A percentile compares a stretch with the other conserved stretches of the same genome.
Evolutionary conservation across 64 coral and sea anemone species (phyloP).

Genomic region (Stylophora pistillata): DNA sequence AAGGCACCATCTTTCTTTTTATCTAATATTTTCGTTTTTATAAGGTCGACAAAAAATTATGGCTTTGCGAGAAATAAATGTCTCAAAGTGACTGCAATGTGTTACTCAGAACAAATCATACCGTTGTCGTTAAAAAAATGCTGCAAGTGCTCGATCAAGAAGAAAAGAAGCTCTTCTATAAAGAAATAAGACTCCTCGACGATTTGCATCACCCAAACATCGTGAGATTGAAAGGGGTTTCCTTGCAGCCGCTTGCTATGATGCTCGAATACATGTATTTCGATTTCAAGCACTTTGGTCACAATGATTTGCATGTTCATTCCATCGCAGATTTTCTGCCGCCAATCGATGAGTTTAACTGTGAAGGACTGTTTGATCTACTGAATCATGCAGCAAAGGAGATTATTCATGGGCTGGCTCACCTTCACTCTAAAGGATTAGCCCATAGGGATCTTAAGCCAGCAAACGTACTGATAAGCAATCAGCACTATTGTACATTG

Average conservation of each 20-base stretch:
- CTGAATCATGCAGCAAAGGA: conserved; percentile 41
- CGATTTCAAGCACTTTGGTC: too few species aligned
- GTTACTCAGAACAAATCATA: too few species aligned
- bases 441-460: conserved; percentile 80
- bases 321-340: too few species aligned
- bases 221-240: conserved; percentile 4
- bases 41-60: too few species aligned
- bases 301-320: too few species aligned
- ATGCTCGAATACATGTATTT: conserved; percentile 24
- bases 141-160: conserved; percentile 9
- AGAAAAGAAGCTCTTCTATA: conserved; percentile 21
- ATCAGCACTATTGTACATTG: conserved; percentile 68
- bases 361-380: background rate
- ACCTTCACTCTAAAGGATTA: conserved; percentile 40
- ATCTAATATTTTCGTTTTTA: too few species aligned
- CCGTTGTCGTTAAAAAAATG: conserved; percentile 21
- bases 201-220: background rate
- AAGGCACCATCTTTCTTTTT: too few species aligned
- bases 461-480: conserved; percentile 70
- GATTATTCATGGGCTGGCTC: conserved; percentile 26
- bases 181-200: conserved; percentile 37
- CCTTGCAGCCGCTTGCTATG: conserved; percentile 5
- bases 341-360: too few species aligned
- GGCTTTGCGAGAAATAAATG: background rate
- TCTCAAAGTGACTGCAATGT: too few species aligned